Conservation (phyloP, 2,113 vertebrate genomes). For the Oncorhynchus masou region DNA sequence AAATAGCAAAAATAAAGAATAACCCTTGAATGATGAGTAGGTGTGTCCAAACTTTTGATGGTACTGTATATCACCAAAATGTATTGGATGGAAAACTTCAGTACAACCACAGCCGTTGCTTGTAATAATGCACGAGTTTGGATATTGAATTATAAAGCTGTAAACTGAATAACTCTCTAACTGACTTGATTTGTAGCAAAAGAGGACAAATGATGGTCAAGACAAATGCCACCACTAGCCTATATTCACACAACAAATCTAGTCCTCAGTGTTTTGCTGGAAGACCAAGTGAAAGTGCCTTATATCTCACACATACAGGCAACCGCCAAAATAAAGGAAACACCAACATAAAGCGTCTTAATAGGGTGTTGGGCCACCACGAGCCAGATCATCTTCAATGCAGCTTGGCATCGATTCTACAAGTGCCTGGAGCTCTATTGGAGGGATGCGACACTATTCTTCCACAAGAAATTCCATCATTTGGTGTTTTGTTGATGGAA, state of each 20-base stretch:
- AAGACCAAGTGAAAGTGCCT: neutral
- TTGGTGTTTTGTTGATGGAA: too few species aligned
- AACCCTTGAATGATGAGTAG: too few species aligned
- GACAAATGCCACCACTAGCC: neutral
- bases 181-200: neutral
- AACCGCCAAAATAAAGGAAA: neutral
- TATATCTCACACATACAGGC: neutral
- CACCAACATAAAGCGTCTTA: too few species aligned
- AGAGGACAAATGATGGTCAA: neutral
- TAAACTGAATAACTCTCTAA: neutral
- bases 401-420: too few species aligned
- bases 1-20: too few species aligned
- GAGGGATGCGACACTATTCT: too few species aligned
- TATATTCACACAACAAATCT: neutral
- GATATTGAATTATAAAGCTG: neutral
- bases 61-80: slow-evolving; percentile 9
- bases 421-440: too few species aligned
- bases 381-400: too few species aligned
- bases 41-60: too few species aligned
- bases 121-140: neutral
- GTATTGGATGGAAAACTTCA: slow-evolving; percentile 21
- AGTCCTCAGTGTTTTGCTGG: neutral
- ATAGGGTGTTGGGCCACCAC: too few species aligned
- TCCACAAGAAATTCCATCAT: too few species aligned
- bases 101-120: neutral